A percentile compares a stretch with the other conserved stretches of the same genome.
These are phyloP conservation scores for Poeciliopsis occidentalis DNA, from an alignment of 2,113 vertebrate species.

Conservation along the genomic window DNA sequence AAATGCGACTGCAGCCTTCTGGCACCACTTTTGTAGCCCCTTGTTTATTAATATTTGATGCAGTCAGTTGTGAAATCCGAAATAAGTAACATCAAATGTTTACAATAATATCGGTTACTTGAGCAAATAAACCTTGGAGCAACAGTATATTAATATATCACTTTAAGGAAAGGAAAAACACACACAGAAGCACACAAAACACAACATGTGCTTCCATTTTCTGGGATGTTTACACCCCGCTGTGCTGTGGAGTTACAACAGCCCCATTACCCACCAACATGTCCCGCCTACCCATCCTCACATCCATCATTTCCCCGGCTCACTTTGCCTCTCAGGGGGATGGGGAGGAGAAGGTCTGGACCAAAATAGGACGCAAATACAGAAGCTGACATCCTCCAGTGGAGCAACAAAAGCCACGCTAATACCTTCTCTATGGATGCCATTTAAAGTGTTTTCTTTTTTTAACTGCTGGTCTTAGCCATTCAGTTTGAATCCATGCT, in stretches of 20 bases:
- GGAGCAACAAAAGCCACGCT: slow-evolving; percentile 15
- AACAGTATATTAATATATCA: background rate
- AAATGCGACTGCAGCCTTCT: slow-evolving; percentile 32
- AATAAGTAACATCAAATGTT: slow-evolving; percentile 35
- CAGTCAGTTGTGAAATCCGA: slow-evolving; percentile 15
- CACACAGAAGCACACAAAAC: background rate
- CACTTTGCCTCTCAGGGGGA: slow-evolving; percentile 15
- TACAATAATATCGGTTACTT: slow-evolving; percentile 2
- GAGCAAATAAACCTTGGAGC: slow-evolving; percentile 40
- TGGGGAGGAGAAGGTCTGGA: slow-evolving; percentile 13
- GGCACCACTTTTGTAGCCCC: slow-evolving; percentile 16
- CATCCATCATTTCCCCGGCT: background rate
- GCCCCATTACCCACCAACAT: background rate
- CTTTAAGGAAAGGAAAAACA: background rate
- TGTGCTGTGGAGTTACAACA: slow-evolving; percentile 6
- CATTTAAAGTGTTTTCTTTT: slow-evolving; percentile 13
- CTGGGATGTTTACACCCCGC: slow-evolving; percentile 5
- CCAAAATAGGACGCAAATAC: slow-evolving; percentile 39
- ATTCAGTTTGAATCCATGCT: slow-evolving; percentile 3
- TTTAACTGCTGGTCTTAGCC: background rate
- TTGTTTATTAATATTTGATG: slow-evolving; percentile 61
- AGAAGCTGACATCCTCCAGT: slow-evolving; percentile 16
- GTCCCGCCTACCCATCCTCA: background rate
- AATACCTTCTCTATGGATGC: slow-evolving; percentile 1
- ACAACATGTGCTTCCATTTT: background rate